These are phyloP conservation scores for Nasonia oneida DNA, from an alignment of 2,888 invertebrate genomes.

Conservation along the genomic window DNA sequence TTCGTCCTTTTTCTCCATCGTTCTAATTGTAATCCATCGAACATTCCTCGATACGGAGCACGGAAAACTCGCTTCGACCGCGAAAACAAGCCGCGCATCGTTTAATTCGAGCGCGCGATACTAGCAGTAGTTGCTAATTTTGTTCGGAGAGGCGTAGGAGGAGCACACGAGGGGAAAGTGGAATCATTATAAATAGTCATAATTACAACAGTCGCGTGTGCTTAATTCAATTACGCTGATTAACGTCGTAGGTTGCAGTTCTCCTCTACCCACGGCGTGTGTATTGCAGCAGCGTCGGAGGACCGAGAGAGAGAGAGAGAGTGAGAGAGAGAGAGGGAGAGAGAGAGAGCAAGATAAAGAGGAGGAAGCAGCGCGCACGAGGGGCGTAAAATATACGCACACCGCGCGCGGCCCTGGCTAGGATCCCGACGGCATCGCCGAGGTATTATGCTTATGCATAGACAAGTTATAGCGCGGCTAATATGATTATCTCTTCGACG, in stretches of 20 bases:
- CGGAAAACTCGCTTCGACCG: background rate
- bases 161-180: slow-evolving; percentile 11
- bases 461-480: slow-evolving; percentile 77
- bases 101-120: slow-evolving; percentile 15
- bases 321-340: slow-evolving; percentile 12
- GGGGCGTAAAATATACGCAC: slow-evolving; percentile 72
- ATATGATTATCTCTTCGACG: slow-evolving; percentile 78
- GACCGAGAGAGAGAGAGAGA: slow-evolving; percentile 46
- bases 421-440: slow-evolving; percentile 72
- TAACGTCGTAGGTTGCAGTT: slow-evolving; percentile 77
- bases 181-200: slow-evolving; percentile 79
- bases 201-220: slow-evolving; percentile 78
- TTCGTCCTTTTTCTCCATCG: background rate
- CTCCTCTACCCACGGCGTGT: slow-evolving; percentile 53
- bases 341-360: slow-evolving; percentile 31
- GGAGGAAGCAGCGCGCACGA: slow-evolving; percentile 62
- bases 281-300: slow-evolving; percentile 36
- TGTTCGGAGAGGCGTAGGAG: background rate
- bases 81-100: background rate
- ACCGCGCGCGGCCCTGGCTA: slow-evolving; percentile 71
- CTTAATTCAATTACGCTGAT: slow-evolving; percentile 79
- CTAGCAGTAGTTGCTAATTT: slow-evolving; percentile 50
- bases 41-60: background rate
- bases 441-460: slow-evolving; percentile 78
- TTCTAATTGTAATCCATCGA: background rate